A percentile compares a stretch with the other conserved stretches of the same genome.
These are phyloP conservation scores for Bambusicola thoracicus DNA, from an alignment of 2,113 vertebrate species.

Conservation along the genomic window DNA sequence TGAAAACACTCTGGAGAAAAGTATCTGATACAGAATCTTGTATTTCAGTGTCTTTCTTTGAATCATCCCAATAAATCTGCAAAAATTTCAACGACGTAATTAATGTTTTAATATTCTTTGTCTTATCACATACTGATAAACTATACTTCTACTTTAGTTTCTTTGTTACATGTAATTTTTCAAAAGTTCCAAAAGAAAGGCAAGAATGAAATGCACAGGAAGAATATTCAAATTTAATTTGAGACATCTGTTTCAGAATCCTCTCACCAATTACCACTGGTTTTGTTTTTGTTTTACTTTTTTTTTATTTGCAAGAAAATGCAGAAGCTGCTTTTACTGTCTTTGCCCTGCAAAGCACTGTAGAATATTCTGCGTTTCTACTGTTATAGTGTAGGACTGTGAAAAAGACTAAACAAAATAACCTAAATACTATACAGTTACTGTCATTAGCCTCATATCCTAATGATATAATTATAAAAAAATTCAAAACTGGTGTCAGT, in stretches of 20 bases:
- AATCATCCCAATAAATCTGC: not conserved
- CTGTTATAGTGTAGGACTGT: not conserved
- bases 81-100: not conserved
- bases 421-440: not conserved
- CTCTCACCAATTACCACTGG: not conserved
- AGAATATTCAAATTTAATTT: not conserved
- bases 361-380: not conserved
- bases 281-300: not conserved
- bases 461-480: not conserved
- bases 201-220: not conserved
- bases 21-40: not conserved
- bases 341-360: not conserved
- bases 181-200: not conserved
- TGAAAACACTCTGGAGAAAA: not conserved
- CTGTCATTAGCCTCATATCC: not conserved
- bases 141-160: not conserved
- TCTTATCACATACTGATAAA: not conserved
- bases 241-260: not conserved
- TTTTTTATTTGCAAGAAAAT: not conserved
- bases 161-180: not conserved
- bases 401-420: not conserved
- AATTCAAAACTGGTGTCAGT: not conserved
- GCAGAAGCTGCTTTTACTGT: not conserved
- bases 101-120: not conserved
- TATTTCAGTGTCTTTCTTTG: not conserved